Evolutionary conservation across 2,113 vertebrate genomes (phyloP), one percentile per base, ranked within the genome.

Genomic region (Stomatorhinus ivindoensis): DNA sequence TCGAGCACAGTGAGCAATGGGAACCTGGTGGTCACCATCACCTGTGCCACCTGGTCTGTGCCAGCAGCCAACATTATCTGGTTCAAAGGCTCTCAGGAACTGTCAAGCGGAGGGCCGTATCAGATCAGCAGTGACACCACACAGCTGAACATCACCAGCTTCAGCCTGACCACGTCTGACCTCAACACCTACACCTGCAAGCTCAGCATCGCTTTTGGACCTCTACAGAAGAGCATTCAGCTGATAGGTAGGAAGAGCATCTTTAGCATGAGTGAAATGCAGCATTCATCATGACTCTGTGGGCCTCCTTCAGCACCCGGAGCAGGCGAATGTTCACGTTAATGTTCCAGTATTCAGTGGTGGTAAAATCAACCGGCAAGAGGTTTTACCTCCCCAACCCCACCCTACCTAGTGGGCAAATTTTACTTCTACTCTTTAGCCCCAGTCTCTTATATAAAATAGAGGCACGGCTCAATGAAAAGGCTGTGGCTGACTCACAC

Each of bases 191-290:
- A 93, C 91, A 91, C 89, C 15, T 95, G 95, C 88, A 89, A 48
- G 21, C 92, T 92, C 76, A 42, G 13, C 73, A 96, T 95, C 86
- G 92, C 93, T 4, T 92, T 95, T 44, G 93, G 95, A 48, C 90
- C 50, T 69, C 88, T 89, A 88, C 91, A 15, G 0, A 87, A 58
- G 27, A 27, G 87, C 17, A 86, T 93, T 1, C 87, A 88, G 7
- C 44, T 95, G 9, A 89, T 24, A 90, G 95, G 95, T 95, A 91
- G 0, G 3, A 6, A 2, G 5, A 27, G 3, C 87, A 24, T 19
- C 35, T 42, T 7, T 21, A 85, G 46, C 24, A 42, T n/a, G n/a
- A n/a, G n/a, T n/a, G n/a, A n/a, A n/a, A n/a, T n/a, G n/a, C n/a
- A n/a, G n/a, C n/a, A n/a, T n/a, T n/a, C n/a, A n/a, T n/a, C n/a